Evolutionary conservation across 1,140 invertebrate species (phyloP).

Genomic region (Oppia nitens): DNA sequence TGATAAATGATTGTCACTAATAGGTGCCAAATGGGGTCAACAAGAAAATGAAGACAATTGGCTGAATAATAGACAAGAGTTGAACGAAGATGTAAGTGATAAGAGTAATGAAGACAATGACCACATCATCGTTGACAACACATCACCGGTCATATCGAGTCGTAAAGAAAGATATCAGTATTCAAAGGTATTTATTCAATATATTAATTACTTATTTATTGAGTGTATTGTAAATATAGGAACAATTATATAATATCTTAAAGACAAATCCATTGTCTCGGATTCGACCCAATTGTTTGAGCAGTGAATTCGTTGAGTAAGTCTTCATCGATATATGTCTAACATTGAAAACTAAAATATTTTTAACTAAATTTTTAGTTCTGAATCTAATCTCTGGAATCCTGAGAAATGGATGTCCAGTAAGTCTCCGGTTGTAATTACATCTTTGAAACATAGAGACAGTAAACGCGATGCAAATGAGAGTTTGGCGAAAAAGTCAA

Average conservation of each 20-base stretch:
- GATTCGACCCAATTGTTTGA: constrained; percentile 38
- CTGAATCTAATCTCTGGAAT: constrained; percentile 37
- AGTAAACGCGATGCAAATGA: constrained; percentile 29
- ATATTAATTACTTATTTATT: not conserved
- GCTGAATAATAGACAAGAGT: too few species aligned
- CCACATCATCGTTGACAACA: too few species aligned
- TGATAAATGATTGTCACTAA: too few species aligned
- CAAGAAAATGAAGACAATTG: too few species aligned
- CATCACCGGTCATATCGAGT: too few species aligned
- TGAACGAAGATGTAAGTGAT: too few species aligned
- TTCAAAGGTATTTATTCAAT: constrained; percentile 19
- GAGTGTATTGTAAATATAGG: constrained; percentile 31
- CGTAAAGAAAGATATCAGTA: constrained; percentile 12
- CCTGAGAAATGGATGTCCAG: constrained; percentile 41
- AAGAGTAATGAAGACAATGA: too few species aligned
- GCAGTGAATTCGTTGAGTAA: constrained; percentile 39
- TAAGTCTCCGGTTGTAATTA: constrained; percentile 32
- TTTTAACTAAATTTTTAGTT: not conserved
- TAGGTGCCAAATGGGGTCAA: too few species aligned
- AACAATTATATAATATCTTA: constrained; percentile 41
- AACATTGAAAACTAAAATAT: not conserved
- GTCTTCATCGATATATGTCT: constrained; percentile 14
- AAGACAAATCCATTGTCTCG: constrained; percentile 39
- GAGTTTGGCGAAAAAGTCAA: not conserved
- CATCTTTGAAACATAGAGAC: constrained; percentile 24